Evolutionary conservation across 2,888 invertebrate genomes (phyloP), one percentile per base, ranked within the genome.

Genomic region (Papilio gigon): DNA sequence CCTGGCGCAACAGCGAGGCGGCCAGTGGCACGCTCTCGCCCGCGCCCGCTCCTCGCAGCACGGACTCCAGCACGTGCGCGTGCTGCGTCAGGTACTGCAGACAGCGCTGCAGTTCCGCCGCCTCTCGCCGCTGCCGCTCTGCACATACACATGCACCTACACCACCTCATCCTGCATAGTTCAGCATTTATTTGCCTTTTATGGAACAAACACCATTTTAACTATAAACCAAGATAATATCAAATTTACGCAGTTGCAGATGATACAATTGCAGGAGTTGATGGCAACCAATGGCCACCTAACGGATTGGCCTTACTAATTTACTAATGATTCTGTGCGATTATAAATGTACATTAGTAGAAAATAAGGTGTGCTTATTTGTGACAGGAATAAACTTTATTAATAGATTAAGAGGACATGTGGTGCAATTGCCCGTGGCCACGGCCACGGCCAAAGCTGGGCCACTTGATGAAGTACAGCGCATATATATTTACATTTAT

Each of bases 61-160:
- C 92, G 12, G 84, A 78, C 84, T 92, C 92, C 78, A 92, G 82
- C 76, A 89, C 86, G 77, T 87, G 88, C 72, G 92, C 90, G 79
- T 92, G 92, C 80, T 87, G 87, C 67, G 90, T 87, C 78, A 92
- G 89, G 78, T 86, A 90, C 77, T 92, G 89, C 75, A 92, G 78
- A 81, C 92, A 91, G 67, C 89, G 91, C 42, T 90, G 86, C 74
- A 92, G 80, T 82, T 92, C 92, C 70, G 78, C 85, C 62, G 87
- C 87, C 75, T 90, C 89, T 65, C 85, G 84, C 56, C 87, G 85
- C 77, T 92, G 92, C 4, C 90, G 89, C 59, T 90, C 92, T 92
- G 77, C 35, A 9, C n/a, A 56, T 25, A 61, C 22, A 35, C 17
- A 60, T 25, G 35, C 12, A 62, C 44, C 35, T 63, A n/a, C 30